A percentile compares a stretch with the other conserved stretches of the same genome.
Evolutionary conservation across 2,113 vertebrate genomes (phyloP).

Genomic region (Colius striatus): DNA sequence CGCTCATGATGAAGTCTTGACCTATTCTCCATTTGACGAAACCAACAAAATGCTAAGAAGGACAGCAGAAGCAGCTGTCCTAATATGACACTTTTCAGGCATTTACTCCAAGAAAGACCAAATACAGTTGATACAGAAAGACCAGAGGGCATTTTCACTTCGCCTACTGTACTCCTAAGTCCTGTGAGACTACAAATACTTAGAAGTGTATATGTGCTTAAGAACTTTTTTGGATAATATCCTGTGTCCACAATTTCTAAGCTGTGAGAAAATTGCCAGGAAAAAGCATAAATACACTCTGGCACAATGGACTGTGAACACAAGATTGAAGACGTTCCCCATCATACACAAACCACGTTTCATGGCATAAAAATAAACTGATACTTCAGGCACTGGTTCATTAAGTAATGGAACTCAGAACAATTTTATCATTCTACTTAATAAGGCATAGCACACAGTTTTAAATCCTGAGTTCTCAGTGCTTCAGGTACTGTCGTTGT

Average conservation of each 20-base stretch:
- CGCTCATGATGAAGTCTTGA: neutral
- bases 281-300: conserved; percentile 43
- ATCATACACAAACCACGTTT: neutral
- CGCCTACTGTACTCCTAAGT: neutral
- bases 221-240: conserved; percentile 6
- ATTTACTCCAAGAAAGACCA: neutral
- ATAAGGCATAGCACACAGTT: neutral
- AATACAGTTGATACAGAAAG: neutral
- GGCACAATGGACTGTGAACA: neutral
- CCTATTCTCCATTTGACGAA: conserved; percentile 11
- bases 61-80: conserved; percentile 21
- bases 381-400: neutral
- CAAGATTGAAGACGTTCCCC: neutral
- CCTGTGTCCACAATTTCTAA: conserved; percentile 13
- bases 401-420: neutral
- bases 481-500: neutral
- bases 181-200: neutral
- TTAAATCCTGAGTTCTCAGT: neutral
- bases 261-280: conserved; percentile 48
- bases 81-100: conserved; percentile 33
- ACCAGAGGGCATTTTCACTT: neutral
- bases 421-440: neutral
- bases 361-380: neutral
- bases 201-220: neutral
- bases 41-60: neutral